Evolutionary conservation across 2,888 invertebrate species (phyloP).

Genomic region (Amitus sp.): DNA sequence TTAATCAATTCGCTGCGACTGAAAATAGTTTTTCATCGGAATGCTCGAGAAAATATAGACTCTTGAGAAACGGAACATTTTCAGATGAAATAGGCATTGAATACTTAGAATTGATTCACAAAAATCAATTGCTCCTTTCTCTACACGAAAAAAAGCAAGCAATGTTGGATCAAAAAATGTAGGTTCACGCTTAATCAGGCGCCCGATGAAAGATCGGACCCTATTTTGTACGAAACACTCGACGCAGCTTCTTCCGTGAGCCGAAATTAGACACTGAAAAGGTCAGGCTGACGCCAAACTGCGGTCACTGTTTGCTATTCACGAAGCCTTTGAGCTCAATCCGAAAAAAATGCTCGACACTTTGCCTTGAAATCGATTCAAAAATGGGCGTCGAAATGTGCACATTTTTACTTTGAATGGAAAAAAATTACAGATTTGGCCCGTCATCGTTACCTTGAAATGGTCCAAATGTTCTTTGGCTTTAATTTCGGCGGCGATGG

Average conservation of each 20-base stretch:
- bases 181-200: conserved; percentile 8
- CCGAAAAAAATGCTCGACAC: conserved; percentile 18
- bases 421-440: neutral
- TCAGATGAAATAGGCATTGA: too few species aligned
- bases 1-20: neutral
- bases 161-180: neutral
- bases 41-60: neutral
- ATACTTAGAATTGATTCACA: too few species aligned
- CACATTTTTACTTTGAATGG: too few species aligned
- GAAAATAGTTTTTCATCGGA: neutral
- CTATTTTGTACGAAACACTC: conserved; percentile 42
- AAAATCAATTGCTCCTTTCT: too few species aligned
- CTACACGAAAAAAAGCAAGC: too few species aligned
- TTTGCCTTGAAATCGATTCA: conserved; percentile 1
- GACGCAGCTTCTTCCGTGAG: conserved; percentile 50
- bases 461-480: conserved; percentile 75
- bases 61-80: too few species aligned
- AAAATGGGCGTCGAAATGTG: too few species aligned
- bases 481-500: conserved; percentile 74
- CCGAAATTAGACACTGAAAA: conserved; percentile 59
- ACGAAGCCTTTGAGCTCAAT: conserved; percentile 31
- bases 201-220: conserved; percentile 38
- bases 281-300: conserved; percentile 59
- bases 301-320: conserved; percentile 39
- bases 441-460: conserved; percentile 64